Evolutionary conservation across 1,140 invertebrate genomes (phyloP).

Genomic region (Ectropis grisescens): DNA sequence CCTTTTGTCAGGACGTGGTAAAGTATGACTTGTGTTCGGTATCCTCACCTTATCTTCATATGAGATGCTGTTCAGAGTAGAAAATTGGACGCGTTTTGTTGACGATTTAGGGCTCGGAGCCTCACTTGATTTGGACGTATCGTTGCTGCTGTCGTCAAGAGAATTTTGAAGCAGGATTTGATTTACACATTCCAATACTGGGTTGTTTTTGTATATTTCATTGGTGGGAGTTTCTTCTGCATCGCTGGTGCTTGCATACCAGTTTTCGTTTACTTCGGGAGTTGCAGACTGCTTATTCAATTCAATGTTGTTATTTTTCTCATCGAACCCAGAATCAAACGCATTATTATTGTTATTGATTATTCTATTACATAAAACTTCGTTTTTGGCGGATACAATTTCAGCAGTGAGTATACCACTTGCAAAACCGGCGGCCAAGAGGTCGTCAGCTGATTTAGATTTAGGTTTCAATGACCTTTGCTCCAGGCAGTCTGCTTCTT

Average conservation of each 20-base stretch:
- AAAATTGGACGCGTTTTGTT: slow-evolving; percentile 66
- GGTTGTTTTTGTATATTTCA: slow-evolving; percentile 79
- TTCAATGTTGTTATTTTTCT: slow-evolving; percentile 48
- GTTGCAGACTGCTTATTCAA: slow-evolving; percentile 33
- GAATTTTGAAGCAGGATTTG: slow-evolving; percentile 78
- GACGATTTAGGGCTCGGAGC: slow-evolving; percentile 59
- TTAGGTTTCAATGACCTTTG: slow-evolving; percentile 42
- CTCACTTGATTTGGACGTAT: slow-evolving; percentile 62
- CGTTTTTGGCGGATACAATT: slow-evolving; percentile 55
- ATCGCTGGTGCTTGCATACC: slow-evolving; percentile 78
- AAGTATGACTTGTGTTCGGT: slow-evolving; percentile 39
- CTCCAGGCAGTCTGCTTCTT: slow-evolving; percentile 51
- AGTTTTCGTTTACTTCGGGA: slow-evolving; percentile 74
- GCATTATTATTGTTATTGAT: slow-evolving; percentile 31
- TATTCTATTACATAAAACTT: slow-evolving; percentile 51
- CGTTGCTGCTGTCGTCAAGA: slow-evolving; percentile 64
- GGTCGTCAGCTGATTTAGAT: slow-evolving; percentile 52
- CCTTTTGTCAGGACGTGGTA: slow-evolving; percentile 50
- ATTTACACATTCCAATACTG: slow-evolving; percentile 82
- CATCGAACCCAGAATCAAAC: slow-evolving; percentile 31
- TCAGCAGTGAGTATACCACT: slow-evolving; percentile 37
- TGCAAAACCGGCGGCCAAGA: slow-evolving; percentile 36
- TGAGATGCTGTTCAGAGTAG: slow-evolving; percentile 66
- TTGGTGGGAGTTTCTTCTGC: slow-evolving; percentile 76
- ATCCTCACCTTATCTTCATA: slow-evolving; percentile 61